Conservation (phyloP, 2,888 invertebrate genomes). For the Spialia ferax region DNA sequence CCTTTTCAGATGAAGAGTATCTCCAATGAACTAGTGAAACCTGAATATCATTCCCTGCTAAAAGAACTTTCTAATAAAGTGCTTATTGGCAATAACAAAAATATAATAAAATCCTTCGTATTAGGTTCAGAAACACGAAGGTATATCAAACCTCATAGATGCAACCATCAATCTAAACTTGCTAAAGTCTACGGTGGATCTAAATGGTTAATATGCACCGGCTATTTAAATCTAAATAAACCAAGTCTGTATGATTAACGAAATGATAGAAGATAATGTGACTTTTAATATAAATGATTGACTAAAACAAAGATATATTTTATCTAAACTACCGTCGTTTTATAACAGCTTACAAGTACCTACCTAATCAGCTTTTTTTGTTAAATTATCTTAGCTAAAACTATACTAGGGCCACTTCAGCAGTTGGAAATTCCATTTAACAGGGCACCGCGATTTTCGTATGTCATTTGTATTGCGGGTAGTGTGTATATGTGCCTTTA, state of each 20-base stretch:
- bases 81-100: slow-evolving; percentile 59
- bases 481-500: too few species aligned
- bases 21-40: slow-evolving; percentile 70
- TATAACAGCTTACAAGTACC: too few species aligned
- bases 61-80: slow-evolving; percentile 70
- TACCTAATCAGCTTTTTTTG: too few species aligned
- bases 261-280: too few species aligned
- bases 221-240: slow-evolving; percentile 75
- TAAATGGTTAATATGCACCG: slow-evolving; percentile 79
- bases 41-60: slow-evolving; percentile 71
- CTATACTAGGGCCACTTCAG: too few species aligned
- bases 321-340: too few species aligned
- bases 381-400: too few species aligned
- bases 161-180: slow-evolving; percentile 75
- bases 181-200: slow-evolving; percentile 71
- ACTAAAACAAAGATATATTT: too few species aligned
- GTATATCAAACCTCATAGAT: slow-evolving; percentile 80
- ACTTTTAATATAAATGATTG: too few species aligned
- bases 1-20: slow-evolving; percentile 74
- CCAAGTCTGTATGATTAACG: slow-evolving; percentile 75
- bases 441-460: too few species aligned
- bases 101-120: slow-evolving; percentile 66
- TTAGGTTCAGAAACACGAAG: slow-evolving; percentile 71
- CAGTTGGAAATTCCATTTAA: too few species aligned
- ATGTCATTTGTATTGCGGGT: too few species aligned